A percentile compares a stretch with the other conserved stretches of the same genome.
Conservation (phyloP, 2,797 vertebrate species). For the Hapalemur alaotrensis region DNA sequence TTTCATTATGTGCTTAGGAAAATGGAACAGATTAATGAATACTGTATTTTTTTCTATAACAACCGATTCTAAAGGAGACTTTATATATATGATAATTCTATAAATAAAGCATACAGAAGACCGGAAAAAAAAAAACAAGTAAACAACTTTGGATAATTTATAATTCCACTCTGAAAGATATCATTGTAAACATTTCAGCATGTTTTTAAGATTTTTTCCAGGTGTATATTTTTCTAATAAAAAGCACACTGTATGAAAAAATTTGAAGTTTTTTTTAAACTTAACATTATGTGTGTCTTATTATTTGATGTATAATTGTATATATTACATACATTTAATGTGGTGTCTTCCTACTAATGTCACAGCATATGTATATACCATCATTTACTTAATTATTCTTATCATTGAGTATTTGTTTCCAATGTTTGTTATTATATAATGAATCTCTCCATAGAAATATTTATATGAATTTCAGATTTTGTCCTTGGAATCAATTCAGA, state of each 20-base stretch:
- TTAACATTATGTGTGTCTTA: neutral
- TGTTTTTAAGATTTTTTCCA: neutral
- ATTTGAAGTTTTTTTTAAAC: neutral
- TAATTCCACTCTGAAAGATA: neutral
- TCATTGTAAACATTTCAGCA: neutral
- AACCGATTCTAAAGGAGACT: neutral
- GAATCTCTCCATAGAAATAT: neutral
- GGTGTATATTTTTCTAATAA: neutral
- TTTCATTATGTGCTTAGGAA: neutral
- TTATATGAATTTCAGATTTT: conserved; percentile 43
- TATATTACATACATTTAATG: neutral
- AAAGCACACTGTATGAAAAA: neutral
- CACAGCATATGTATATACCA: neutral
- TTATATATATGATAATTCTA: neutral
- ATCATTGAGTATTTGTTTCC: neutral
- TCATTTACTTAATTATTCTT: conserved; percentile 10
- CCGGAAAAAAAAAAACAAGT: neutral
- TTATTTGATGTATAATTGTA: neutral
- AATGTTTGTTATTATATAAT: neutral
- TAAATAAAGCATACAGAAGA: neutral
- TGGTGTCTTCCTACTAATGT: neutral
- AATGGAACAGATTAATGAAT: neutral
- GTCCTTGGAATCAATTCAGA: conserved; percentile 27
- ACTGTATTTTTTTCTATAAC: neutral
- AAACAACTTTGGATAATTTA: neutral